Conservation (phyloP, 1,140 invertebrate genomes). For the Brachionus calyciflorus region DNA sequence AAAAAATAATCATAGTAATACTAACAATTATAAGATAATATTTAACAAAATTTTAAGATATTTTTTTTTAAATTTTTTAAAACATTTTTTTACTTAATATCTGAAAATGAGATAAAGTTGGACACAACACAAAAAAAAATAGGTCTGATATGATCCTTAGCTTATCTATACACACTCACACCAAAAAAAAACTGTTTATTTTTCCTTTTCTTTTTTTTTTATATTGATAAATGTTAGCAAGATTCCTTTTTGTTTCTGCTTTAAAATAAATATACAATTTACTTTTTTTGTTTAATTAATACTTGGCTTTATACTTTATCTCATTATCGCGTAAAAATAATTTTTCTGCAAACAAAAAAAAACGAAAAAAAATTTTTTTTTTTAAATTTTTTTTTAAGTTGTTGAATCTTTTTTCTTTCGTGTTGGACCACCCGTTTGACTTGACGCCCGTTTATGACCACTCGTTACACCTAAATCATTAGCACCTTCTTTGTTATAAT, state of each 20-base stretch:
- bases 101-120: neutral
- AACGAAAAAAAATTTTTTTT: too few species aligned
- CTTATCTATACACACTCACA: too few species aligned
- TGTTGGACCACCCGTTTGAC: neutral
- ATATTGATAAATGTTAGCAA: too few species aligned
- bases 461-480: neutral
- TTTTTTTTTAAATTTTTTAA: slow-evolving; percentile 10
- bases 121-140: slow-evolving; percentile 7
- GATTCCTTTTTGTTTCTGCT: too few species aligned
- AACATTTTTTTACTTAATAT: neutral
- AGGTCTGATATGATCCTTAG: too few species aligned
- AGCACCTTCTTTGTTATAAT: neutral
- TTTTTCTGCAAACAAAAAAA: too few species aligned
- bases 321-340: slow-evolving; percentile 26
- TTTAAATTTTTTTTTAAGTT: neutral
- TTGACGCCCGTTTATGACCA: slow-evolving; percentile 13
- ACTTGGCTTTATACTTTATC: neutral
- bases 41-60: slow-evolving; percentile 3
- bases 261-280: too few species aligned
- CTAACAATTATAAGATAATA: slow-evolving; percentile 19
- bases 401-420: slow-evolving; percentile 27
- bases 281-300: too few species aligned
- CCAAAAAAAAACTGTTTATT: too few species aligned
- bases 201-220: too few species aligned
- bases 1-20: neutral